A percentile compares a stretch with the other conserved stretches of the same genome.
Evolutionary conservation across 2,797 vertebrate genomes (phyloP).

Genomic region (Mormyrops attenuatus): DNA sequence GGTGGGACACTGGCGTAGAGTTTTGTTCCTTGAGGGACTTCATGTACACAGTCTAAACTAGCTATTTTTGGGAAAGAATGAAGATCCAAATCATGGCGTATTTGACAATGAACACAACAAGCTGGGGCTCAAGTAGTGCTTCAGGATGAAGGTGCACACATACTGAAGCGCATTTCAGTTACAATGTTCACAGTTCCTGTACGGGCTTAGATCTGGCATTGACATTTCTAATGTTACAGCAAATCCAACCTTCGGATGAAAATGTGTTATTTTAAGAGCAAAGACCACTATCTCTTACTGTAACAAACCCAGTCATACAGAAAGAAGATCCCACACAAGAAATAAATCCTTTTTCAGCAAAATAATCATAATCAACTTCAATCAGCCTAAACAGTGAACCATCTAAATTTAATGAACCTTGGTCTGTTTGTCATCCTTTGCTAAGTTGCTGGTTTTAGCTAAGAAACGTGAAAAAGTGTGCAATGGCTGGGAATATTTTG

Average conservation of each 20-base stretch:
- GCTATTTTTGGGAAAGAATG: slow-evolving; percentile 3
- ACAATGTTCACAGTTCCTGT: background rate
- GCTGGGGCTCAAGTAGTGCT: background rate
- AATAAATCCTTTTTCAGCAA: background rate
- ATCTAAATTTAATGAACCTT: background rate
- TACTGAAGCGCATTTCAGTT: background rate
- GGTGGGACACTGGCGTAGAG: background rate
- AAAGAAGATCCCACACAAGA: background rate
- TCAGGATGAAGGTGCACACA: background rate
- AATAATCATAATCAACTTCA: background rate
- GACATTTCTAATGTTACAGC: background rate
- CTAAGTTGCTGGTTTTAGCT: background rate
- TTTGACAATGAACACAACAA: background rate
- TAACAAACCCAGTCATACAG: background rate
- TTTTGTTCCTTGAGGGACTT: background rate
- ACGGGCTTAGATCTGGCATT: background rate
- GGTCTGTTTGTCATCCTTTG: background rate
- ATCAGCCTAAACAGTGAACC: background rate
- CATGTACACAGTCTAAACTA: background rate
- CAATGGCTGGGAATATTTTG: background rate
- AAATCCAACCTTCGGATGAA: background rate
- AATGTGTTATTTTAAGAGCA: background rate
- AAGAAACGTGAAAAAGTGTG: background rate
- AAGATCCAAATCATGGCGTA: background rate
- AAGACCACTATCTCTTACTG: background rate